These are phyloP conservation scores for Drosophila colorata DNA, from an alignment of 2,888 invertebrate species.

Conservation along the genomic window DNA sequence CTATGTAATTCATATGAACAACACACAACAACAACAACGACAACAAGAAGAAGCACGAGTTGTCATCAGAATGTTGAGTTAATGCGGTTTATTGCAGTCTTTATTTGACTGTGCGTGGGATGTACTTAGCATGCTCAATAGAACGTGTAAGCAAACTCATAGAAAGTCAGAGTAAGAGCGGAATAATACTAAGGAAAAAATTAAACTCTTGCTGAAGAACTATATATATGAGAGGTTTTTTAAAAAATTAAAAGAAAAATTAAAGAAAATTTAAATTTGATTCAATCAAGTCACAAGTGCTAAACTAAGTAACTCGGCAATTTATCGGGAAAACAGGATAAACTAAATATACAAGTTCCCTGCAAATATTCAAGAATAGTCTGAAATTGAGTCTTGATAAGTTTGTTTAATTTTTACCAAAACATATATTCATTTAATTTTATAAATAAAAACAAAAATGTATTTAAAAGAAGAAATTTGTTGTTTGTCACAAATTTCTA, in stretches of 20 bases:
- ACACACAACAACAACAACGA: neutral
- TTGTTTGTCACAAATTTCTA: too few species aligned
- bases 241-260: too few species aligned
- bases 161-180: neutral
- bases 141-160: slow-evolving; percentile 27
- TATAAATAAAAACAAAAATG: too few species aligned
- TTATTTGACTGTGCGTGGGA: slow-evolving; percentile 21
- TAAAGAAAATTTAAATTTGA: too few species aligned
- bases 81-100: neutral
- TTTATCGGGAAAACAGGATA: too few species aligned
- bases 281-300: neutral
- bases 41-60: neutral
- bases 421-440: too few species aligned
- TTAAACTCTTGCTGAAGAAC: neutral
- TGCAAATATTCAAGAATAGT: too few species aligned
- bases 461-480: too few species aligned
- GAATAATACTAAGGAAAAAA: neutral
- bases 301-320: too few species aligned
- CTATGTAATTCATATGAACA: slow-evolving; percentile 21
- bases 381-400: too few species aligned
- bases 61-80: slow-evolving; percentile 38
- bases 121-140: slow-evolving; percentile 22
- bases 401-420: too few species aligned
- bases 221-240: neutral
- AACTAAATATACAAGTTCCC: neutral